Base-by-base conservation (phyloP, 1,140 invertebrate genomes). In the Drosophila prosaltans region DNA sequence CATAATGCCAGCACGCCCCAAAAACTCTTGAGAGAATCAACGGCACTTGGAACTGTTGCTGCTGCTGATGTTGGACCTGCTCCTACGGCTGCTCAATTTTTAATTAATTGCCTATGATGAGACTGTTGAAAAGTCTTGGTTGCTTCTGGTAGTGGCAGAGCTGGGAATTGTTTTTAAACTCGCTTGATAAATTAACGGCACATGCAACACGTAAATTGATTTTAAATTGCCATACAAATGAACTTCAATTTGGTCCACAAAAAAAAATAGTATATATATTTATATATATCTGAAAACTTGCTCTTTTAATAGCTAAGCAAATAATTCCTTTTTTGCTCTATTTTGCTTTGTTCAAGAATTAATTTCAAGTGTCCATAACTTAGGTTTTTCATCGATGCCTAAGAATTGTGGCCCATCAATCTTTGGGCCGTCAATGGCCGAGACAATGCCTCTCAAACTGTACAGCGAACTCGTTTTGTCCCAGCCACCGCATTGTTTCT, bases 151-250 rank as follows among this genome's bases (percentile, higher is more conserved):
- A 55, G 41, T 10, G 26, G 32, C 40, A 21, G 55, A n/a, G 48
- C 41, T 59, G 76, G 41, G 55, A 67, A 73, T 70, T 74, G 71
- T 28, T 70, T 66, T 77, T 77, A 57, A 72, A 62, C 48, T 75
- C 45, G 81, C 68, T 88, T 89, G 84, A 88, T 88, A 88, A 88
- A 88, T 88, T 78, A 88, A 88, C 84, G 74, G 84, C 84, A 89
- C 84, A 84, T 80, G 84, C 80, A 89, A 78, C 84, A 89, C 77
- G 80, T 89, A 88, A 88, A 88, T 88, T 88, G 84, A 80, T 88
- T 88, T 88, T 88, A 89, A 88, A 88, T 88, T 88, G 84, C 80
- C 78, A 75, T 75, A 88, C 89, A 88, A 89, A 88, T 89, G 84
- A 89, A 86, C 84, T 86, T 73, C 83, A 86, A 86, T 86, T 86